Evolutionary conservation across 2,797 vertebrate species (phyloP).

Genomic region (Erethizon dorsatum): DNA sequence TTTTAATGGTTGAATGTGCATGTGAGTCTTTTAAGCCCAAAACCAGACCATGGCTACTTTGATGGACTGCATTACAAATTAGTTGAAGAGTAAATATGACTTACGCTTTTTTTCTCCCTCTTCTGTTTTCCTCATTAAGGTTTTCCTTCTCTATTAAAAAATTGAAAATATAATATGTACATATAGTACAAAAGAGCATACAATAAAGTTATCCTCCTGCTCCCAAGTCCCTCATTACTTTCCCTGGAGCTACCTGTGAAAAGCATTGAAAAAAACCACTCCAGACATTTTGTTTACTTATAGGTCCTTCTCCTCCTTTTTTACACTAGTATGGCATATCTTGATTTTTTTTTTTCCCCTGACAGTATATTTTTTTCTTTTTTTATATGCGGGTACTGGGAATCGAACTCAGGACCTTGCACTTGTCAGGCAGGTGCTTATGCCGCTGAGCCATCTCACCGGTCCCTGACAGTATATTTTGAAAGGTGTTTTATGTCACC

Average conservation of each 20-base stretch:
- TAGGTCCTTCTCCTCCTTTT: not conserved
- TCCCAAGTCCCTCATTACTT: not conserved
- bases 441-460: no score
- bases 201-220: not conserved
- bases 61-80: slow-evolving; percentile 52
- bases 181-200: not conserved
- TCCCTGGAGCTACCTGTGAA: not conserved
- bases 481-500: not conserved
- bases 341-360: not conserved
- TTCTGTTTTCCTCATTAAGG: slow-evolving; percentile 37
- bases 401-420: no score
- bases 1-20: slow-evolving; percentile 25
- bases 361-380: not conserved
- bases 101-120: slow-evolving; percentile 24
- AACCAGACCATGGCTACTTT: slow-evolving; percentile 6
- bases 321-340: not conserved
- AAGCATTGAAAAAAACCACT: slow-evolving; percentile 21
- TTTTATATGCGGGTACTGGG: no score
- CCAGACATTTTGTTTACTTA: not conserved
- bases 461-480: not conserved
- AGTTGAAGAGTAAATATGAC: slow-evolving; percentile 26
- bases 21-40: slow-evolving; percentile 36
- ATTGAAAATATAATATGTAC: not conserved
- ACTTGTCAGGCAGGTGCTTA: no score
- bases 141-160: not conserved